Percentiles rank a stretch among this genome's conserved stretches.
phyloP scores from a whole-genome alignment of 2,113 vertebrate species.

The Callocephalon fimbriatum region DNA sequence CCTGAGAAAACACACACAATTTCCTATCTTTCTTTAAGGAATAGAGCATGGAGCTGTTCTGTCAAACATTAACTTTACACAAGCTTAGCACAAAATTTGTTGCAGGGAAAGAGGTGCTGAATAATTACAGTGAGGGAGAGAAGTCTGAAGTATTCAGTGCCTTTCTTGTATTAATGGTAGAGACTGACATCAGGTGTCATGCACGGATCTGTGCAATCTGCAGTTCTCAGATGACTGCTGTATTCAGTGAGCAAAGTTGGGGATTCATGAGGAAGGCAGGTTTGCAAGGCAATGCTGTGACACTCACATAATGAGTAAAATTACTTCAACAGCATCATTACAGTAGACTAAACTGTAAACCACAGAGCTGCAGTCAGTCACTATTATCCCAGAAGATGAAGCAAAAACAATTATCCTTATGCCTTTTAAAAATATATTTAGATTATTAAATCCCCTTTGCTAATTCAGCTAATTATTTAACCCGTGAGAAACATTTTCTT shows the following conservation, averaged over 20 bases:
- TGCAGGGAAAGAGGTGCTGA: background rate
- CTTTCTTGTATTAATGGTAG: background rate
- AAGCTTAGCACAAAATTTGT: background rate
- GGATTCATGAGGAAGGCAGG: background rate
- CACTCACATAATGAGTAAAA: background rate
- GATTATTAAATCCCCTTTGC: background rate
- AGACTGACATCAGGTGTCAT: background rate
- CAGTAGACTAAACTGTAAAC: background rate
- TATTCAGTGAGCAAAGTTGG: background rate
- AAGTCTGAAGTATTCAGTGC: background rate
- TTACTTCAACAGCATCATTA: background rate
- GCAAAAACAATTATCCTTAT: background rate
- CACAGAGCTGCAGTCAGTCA: background rate
- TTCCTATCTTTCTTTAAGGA: background rate
- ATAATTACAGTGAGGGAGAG: background rate
- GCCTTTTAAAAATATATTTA: background rate
- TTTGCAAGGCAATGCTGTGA: background rate
- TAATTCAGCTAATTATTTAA: constrained; percentile 1
- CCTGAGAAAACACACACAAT: background rate
- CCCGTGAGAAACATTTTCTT: background rate
- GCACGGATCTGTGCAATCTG: background rate
- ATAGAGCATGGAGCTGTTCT: background rate
- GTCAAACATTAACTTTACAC: background rate
- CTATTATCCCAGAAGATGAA: background rate
- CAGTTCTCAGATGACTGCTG: background rate